phyloP scores from a whole-genome alignment of 1,140 invertebrate genomes.

The Coelopa frigida region DNA sequence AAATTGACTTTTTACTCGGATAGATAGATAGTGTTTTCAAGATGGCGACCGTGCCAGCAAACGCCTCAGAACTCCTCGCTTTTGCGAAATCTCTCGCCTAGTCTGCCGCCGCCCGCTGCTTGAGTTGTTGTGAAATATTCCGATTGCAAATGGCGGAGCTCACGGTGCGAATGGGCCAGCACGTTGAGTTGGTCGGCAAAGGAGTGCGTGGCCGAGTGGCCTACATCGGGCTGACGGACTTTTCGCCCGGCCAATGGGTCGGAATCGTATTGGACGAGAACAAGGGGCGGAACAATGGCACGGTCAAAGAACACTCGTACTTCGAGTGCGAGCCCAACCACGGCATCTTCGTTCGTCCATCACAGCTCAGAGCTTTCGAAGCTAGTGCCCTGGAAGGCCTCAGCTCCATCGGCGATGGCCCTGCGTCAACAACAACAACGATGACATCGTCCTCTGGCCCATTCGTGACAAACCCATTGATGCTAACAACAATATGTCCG shows the following conservation, averaged over 20 bases:
- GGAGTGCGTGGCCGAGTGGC: conserved; percentile 72
- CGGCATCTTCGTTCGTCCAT: conserved; percentile 76
- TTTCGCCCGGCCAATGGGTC: conserved; percentile 83
- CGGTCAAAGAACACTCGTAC: conserved; percentile 72
- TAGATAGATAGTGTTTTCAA: too few species aligned
- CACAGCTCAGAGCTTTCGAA: too few species aligned
- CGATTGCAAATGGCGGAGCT: too few species aligned
- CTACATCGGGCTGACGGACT: conserved; percentile 73
- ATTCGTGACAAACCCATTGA: conserved; percentile 27
- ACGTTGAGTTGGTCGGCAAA: conserved; percentile 72
- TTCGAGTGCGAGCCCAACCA: conserved; percentile 77
- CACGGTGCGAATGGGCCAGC: conserved; percentile 65
- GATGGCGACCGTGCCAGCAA: too few species aligned
- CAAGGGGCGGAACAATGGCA: conserved; percentile 90
- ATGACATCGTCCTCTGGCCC: conserved; percentile 16
- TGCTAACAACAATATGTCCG: conserved; percentile 34
- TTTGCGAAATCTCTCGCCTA: too few species aligned
- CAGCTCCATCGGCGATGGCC: too few species aligned
- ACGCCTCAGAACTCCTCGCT: too few species aligned
- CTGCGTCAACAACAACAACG: neutral
- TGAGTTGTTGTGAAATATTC: too few species aligned
- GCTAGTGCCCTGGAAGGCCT: too few species aligned
- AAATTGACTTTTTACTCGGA: too few species aligned
- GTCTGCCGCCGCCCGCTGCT: too few species aligned
- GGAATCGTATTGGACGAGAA: conserved; percentile 82